Conservation (phyloP, 1,140 invertebrate genomes). For the Brachionus calyciflorus region DNA sequence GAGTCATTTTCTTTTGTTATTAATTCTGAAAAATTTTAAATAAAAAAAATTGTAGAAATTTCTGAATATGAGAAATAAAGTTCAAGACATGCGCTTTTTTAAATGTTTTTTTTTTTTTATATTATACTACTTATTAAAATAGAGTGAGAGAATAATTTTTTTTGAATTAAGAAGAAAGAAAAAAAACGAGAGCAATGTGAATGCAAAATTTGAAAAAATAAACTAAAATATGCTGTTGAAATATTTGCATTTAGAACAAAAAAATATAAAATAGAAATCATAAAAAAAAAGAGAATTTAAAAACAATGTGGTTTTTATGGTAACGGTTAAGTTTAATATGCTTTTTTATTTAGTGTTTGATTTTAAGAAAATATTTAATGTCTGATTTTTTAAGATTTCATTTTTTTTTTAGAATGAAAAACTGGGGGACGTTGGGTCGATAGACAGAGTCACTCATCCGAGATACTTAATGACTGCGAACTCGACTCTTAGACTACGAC, state of each 20-base stretch:
- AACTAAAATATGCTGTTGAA: not conserved
- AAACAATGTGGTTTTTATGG: not conserved
- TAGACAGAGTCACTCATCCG: too few relatives aligned
- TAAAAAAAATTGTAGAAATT: not conserved
- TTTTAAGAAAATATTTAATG: too few relatives aligned
- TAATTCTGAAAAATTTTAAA: not conserved
- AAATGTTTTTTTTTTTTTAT: not conserved
- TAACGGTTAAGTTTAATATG: constrained; percentile 16
- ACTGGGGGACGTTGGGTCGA: too few relatives aligned
- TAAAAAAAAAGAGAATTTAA: not conserved
- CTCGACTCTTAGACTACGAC: too few relatives aligned
- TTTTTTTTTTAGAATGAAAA: too few relatives aligned
- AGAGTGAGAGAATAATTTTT: too few relatives aligned
- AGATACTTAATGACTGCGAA: too few relatives aligned
- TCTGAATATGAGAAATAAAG: not conserved
- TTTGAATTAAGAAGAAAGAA: too few relatives aligned
- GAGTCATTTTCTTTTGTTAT: constrained; percentile 6
- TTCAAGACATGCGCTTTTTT: constrained; percentile 28
- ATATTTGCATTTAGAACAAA: constrained; percentile 38
- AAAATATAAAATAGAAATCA: too few relatives aligned
- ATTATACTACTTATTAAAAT: too few relatives aligned
- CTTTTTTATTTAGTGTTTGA: too few relatives aligned
- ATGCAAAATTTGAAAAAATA: not conserved
- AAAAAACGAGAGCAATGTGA: not conserved
- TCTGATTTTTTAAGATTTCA: too few relatives aligned